Conservation (phyloP, 2,113 vertebrate genomes). For the Corvus hawaiiensis region DNA sequence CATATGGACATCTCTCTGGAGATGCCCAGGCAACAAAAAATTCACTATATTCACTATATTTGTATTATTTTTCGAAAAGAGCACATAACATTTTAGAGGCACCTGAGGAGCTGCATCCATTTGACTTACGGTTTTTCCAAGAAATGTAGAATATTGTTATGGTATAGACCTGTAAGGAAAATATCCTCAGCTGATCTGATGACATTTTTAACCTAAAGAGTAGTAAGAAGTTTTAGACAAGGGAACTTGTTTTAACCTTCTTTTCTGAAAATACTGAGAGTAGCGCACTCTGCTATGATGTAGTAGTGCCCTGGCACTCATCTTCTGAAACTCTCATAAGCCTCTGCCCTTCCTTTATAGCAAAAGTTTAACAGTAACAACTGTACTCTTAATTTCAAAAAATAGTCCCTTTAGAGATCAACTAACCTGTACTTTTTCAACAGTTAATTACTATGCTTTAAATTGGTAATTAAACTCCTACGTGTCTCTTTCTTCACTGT, state of each 20-base stretch:
- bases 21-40: not conserved
- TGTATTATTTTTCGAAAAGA: slow-evolving; percentile 1
- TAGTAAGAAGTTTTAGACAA: not conserved
- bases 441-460: not conserved
- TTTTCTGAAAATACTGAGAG: not conserved
- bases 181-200: not conserved
- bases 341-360: not conserved
- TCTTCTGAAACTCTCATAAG: not conserved
- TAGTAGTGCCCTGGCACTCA: not conserved
- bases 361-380: not conserved
- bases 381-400: not conserved
- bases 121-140: not conserved
- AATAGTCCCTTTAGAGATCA: not conserved
- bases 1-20: slow-evolving; percentile 3
- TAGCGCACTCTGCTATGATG: not conserved
- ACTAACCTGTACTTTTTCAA: not conserved
- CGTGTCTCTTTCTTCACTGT: not conserved
- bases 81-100: slow-evolving; percentile 5
- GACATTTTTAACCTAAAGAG: slow-evolving; percentile 11
- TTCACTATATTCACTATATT: not conserved
- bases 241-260: not conserved
- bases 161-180: not conserved
- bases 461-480: not conserved
- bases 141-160: not conserved
- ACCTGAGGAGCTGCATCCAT: not conserved